A percentile compares a stretch with the other conserved stretches of the same genome.
These are phyloP conservation scores for Coenobita brevimanus DNA, from an alignment of 1,140 invertebrate species.

Conservation along the genomic window DNA sequence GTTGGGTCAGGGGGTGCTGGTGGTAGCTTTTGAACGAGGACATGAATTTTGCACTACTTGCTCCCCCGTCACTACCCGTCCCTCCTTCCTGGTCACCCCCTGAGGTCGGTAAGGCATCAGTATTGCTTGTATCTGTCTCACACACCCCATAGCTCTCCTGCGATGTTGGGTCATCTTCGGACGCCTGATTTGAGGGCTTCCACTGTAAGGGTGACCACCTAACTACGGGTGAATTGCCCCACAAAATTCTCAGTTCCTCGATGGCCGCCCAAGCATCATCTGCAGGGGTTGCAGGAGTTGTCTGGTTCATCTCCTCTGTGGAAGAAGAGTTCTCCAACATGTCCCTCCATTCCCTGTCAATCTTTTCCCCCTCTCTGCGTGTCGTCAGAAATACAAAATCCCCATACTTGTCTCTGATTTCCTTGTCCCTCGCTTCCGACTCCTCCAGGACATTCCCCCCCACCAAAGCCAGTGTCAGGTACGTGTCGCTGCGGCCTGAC, in stretches of 20 bases:
- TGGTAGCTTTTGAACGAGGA: background rate
- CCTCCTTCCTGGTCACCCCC: no score
- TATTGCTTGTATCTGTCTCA: no score
- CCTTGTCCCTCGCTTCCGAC: background rate
- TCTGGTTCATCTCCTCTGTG: no score
- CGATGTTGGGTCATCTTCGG: background rate
- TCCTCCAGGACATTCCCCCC: slow-evolving; percentile 2
- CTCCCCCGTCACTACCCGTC: no score
- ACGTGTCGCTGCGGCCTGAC: background rate
- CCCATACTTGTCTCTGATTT: slow-evolving; percentile 11
- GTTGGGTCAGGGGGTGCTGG: no score
- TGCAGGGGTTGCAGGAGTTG: background rate
- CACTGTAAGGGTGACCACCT: background rate
- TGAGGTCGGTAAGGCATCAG: no score
- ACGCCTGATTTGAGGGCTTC: background rate
- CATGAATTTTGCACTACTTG: background rate
- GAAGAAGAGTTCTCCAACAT: no score
- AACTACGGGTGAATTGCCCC: background rate
- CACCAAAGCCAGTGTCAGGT: background rate
- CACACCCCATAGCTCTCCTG: no score
- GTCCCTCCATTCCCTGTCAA: background rate
- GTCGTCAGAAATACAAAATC: background rate
- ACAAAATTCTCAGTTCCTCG: slow-evolving; percentile 9
- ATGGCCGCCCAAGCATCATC: background rate
- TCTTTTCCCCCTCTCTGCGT: background rate